Evolutionary conservation across 2,797 vertebrate genomes (phyloP), one percentile per base, ranked within the genome.

Genomic region (Sebastes trivittatus): DNA sequence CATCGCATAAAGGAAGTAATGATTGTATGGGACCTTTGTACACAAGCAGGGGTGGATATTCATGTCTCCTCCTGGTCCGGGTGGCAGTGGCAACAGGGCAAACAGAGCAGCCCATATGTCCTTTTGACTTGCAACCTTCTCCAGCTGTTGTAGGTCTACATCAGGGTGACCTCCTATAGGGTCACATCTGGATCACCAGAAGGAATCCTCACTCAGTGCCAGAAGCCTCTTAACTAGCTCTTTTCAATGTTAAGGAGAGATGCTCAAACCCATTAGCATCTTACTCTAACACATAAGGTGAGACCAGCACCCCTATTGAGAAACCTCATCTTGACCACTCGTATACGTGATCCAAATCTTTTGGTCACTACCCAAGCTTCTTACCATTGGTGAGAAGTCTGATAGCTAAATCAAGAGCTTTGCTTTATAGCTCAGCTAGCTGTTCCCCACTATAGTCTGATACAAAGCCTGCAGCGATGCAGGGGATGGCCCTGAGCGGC

Each of bases 131-230:
- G 36, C 54, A 74, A 76, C 67, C 27, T 29, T 85, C 38, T 78
- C 66, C 73, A 83, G 78, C 22, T 78, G 9, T 27, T 10, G 1
- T 16, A 61, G n/a, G 56, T 80, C 71, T 30, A 27, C 58, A 62
- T 54, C 42, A 64, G 65, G 49, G 77, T 84, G 52, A 64, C 23
- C 46, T 74, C 81, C 38, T n/a, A 16, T 36, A 22, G 38, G 69
- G 55, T 70, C 66, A 80, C 73, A 83, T 81, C 70, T 83, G 85
- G 67, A 83, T 81, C 70, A 66, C 27, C 56, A 27, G 7, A 22
- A 55, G 20, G 9, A 64, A 32, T 42, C 5, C 3, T 36, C 4
- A 11, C 2, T 29, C 10, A 7, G 23, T 62, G 36, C 36, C 69
- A 69, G 4, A 54, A 42, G 55, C 20, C 32, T 69, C 30, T 68